Base-by-base conservation (phyloP, 2,888 invertebrate species). In the Aphrophora alni region DNA sequence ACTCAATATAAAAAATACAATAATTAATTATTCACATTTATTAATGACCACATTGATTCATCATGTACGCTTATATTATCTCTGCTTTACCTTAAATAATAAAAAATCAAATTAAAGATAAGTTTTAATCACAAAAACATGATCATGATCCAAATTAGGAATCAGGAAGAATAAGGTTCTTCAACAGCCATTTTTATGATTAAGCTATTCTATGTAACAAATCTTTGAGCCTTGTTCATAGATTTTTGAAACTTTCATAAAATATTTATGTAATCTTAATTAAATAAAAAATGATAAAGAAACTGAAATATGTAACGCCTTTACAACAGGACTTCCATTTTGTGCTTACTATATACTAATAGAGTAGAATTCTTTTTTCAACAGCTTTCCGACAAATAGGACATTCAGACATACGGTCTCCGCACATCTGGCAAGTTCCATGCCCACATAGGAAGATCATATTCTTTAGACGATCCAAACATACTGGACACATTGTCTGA, bases 401-500 rank as follows among this genome's bases (percentile, higher is more conserved):
- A 88, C 98, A 99, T 87, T 98, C 98, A 82, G 95, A 93, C 93
- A 98, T 98, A 86, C 97, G 95, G 91, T 99, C 98, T 38, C 98
- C 98, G 89, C 98, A 99, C 95, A 98, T 97, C 90, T 98, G 98
- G 88, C 98, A 98, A 83, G 98, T 95, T 85, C 98, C 98, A 89
- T 99, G 98, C 7, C 98, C 98, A 89, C 98, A 98, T 71, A 98
- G 92, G 91, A 98, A 98, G 86, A 98, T 98, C 98, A 99, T 98
- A 89, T 99, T 98, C 90, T 98, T 98, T 87, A 98, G 91, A 38
- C 98, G 94, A 90, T 99, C 98, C 90, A 99, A 91, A 89, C 98
- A 99, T 83, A 99, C 98, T 4, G 98, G 98, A 87, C 98, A 99
- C 95, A 98, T 97, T 0, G 98, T 98, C 97, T 98, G 92, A 3